phyloP scores from a whole-genome alignment of 2,797 vertebrate species.

The Protosalanx chinensis region DNA sequence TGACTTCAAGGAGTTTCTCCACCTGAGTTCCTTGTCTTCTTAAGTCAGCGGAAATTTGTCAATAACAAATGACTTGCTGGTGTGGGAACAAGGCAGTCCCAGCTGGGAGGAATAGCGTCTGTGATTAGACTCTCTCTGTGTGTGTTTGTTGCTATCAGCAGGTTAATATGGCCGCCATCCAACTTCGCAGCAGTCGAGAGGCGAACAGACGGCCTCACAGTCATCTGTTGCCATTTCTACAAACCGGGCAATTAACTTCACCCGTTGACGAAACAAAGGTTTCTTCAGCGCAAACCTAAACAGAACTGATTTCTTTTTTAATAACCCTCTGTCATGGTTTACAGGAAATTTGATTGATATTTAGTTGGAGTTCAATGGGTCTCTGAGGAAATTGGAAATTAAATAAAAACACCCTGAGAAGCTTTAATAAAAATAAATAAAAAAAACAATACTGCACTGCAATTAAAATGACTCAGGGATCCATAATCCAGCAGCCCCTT shows the following conservation, averaged over 20 bases:
- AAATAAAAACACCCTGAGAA: background rate
- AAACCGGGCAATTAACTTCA: conserved; percentile 63
- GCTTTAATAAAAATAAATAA: background rate
- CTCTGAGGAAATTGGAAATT: background rate
- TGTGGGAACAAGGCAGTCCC: background rate
- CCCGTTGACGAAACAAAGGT: conserved; percentile 58
- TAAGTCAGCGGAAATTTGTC: conserved; percentile 35
- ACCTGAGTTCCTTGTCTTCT: conserved; percentile 16
- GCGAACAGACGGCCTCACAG: conserved; percentile 63
- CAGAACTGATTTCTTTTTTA: conserved; percentile 54
- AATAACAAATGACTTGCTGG: conserved; percentile 35
- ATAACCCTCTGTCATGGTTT: conserved; percentile 33
- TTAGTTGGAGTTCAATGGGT: conserved; percentile 48
- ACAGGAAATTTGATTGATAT: conserved; percentile 48
- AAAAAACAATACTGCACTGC: background rate
- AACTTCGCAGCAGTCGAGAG: conserved; percentile 55
- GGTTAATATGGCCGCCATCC: conserved; percentile 60
- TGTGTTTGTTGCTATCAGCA: conserved; percentile 58
- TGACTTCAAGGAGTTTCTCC: background rate
- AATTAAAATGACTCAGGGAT: background rate
- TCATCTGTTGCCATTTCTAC: conserved; percentile 59
- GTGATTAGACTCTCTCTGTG: conserved; percentile 15
- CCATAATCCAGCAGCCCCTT: background rate
- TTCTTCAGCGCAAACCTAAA: conserved; percentile 55
- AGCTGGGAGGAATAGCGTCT: conserved; percentile 2